A percentile compares a stretch with the other conserved stretches of the same genome.
These are phyloP conservation scores for Hypercompe scribonia DNA, from an alignment of 2,888 invertebrate species.

Conservation along the genomic window DNA sequence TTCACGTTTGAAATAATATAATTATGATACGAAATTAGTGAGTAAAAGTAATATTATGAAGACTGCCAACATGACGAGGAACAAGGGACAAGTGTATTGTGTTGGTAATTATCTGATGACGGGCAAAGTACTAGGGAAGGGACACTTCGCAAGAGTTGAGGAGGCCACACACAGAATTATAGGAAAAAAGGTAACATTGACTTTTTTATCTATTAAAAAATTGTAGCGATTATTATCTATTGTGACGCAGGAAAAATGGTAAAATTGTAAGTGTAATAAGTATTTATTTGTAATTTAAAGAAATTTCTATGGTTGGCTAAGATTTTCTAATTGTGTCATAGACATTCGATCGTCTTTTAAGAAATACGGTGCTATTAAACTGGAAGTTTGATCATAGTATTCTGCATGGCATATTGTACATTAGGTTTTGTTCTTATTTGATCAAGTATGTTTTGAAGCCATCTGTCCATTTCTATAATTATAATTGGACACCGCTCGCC, in stretches of 20 bases:
- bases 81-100: constrained; percentile 82
- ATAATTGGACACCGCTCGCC: not conserved
- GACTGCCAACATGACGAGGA: constrained; percentile 69
- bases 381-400: not conserved
- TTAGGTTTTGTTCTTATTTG: not conserved
- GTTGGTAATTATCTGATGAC: constrained; percentile 91
- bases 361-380: not conserved
- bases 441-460: not conserved
- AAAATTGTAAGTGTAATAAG: not conserved
- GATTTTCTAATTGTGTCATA: not conserved
- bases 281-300: not conserved
- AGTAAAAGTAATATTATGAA: constrained; percentile 62
- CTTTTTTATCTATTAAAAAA: not conserved
- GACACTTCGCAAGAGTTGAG: constrained; percentile 92
- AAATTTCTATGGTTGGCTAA: not conserved
- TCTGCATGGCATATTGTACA: not conserved
- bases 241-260: too few species aligned
- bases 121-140: constrained; percentile 90
- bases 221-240: not conserved
- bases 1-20: constrained; percentile 54
- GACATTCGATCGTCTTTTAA: not conserved
- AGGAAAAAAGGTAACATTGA: constrained; percentile 87
- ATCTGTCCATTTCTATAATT: not conserved
- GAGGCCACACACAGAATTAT: constrained; percentile 90
- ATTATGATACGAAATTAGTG: constrained; percentile 73